These are phyloP conservation scores for Alcedo atthis DNA, from an alignment of 2,797 vertebrate species.

Conservation along the genomic window DNA sequence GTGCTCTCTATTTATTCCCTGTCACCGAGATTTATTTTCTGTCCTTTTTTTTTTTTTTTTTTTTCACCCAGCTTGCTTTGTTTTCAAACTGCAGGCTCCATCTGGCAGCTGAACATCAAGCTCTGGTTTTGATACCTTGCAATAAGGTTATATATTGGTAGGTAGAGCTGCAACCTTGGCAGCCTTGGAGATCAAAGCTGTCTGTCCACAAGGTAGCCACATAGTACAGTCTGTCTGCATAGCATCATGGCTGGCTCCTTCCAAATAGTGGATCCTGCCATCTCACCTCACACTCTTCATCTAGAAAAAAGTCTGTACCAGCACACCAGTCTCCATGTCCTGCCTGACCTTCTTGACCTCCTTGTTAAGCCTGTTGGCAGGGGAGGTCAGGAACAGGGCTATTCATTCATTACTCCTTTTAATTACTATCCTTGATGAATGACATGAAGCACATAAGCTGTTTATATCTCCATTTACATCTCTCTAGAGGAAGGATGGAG, in stretches of 20 bases:
- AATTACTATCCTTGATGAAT: background rate
- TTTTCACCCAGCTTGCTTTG: too few relatives aligned
- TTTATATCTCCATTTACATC: background rate
- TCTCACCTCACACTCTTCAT: background rate
- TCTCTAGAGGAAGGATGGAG: background rate
- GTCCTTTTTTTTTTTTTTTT: background rate
- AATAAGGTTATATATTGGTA: fast-evolving
- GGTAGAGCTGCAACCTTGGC: background rate
- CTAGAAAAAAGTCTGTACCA: background rate
- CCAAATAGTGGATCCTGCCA: background rate
- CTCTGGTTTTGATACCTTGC: background rate
- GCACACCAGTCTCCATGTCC: background rate
- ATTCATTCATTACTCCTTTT: background rate
- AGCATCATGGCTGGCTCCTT: background rate
- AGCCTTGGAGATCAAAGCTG: background rate
- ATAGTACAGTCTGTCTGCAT: fast-evolving
- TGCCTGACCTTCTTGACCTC: background rate
- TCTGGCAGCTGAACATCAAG: background rate
- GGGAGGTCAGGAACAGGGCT: background rate
- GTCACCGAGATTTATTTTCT: slow-evolving; percentile 49
- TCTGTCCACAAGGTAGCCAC: background rate
- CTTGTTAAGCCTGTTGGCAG: background rate
- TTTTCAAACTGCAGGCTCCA: background rate
- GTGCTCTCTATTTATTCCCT: slow-evolving; percentile 31
- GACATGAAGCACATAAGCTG: background rate